A percentile compares a stretch with the other conserved stretches of the same genome.
These are phyloP conservation scores for Crypturellus undulatus DNA, from an alignment of 2,113 vertebrate species.

Conservation along the genomic window DNA sequence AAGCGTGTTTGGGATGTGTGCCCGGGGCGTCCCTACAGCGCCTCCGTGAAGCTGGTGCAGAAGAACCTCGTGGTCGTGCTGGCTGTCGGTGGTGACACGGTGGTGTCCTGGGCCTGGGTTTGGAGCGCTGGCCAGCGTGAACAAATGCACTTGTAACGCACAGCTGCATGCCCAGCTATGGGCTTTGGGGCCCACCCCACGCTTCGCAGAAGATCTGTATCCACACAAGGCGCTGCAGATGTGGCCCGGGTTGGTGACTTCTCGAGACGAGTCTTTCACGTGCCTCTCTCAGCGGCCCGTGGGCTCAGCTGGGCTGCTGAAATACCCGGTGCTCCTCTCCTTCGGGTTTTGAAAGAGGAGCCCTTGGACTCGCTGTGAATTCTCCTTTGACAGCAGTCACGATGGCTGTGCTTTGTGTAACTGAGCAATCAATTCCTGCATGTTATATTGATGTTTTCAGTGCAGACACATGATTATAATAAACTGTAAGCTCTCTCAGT, in stretches of 20 bases:
- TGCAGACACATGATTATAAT: conserved; percentile 32
- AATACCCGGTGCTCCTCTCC: background rate
- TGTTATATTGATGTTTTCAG: conserved; percentile 38
- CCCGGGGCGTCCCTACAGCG: background rate
- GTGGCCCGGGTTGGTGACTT: accelerated
- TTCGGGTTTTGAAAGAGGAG: background rate
- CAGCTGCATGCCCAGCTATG: background rate
- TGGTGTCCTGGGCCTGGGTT: background rate
- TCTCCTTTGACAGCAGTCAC: conserved; percentile 14
- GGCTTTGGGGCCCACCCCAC: background rate
- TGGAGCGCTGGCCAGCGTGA: accelerated
- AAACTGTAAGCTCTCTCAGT: conserved; percentile 16
- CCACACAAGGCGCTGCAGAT: background rate
- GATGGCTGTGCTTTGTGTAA: conserved; percentile 22
- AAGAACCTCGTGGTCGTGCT: background rate
- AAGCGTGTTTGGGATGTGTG: background rate
- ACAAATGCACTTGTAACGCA: background rate
- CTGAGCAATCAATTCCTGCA: conserved; percentile 42
- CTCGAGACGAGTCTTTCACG: accelerated
- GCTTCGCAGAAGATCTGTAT: background rate
- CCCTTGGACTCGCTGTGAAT: background rate
- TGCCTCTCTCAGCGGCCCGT: background rate
- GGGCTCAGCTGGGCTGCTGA: background rate
- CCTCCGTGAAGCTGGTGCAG: background rate
- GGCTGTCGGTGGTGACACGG: background rate